Conservation (phyloP, 2,888 invertebrate genomes). For the Leptogaster cylindrica region DNA sequence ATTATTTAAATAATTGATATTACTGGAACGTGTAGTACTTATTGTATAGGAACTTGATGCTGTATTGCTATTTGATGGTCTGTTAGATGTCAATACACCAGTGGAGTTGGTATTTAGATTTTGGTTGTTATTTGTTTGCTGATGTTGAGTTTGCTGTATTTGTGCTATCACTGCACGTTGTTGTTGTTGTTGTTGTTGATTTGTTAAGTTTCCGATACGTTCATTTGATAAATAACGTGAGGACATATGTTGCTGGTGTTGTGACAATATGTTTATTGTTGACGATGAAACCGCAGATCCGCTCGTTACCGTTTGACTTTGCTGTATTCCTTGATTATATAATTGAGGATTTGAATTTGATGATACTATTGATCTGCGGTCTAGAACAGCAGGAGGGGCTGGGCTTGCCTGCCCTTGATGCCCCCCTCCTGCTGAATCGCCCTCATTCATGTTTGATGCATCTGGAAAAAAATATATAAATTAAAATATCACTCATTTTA, state of each 20-base stretch:
- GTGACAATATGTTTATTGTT: slow-evolving; percentile 50
- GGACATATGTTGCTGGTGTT: slow-evolving; percentile 51
- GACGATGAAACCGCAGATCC: slow-evolving; percentile 52
- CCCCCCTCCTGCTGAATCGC: slow-evolving; percentile 64
- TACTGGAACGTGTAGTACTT: slow-evolving; percentile 43
- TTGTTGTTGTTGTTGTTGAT: slow-evolving; percentile 47
- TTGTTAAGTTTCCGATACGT: slow-evolving; percentile 13
- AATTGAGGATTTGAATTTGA: slow-evolving; percentile 45
- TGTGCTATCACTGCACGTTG: slow-evolving; percentile 44
- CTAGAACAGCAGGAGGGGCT: slow-evolving; percentile 64
- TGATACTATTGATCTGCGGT: slow-evolving; percentile 60
- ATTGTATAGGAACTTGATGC: slow-evolving; percentile 48
- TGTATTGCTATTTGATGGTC: slow-evolving; percentile 41
- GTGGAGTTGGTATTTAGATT: slow-evolving; percentile 26
- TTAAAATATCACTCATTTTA: neutral
- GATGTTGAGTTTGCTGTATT: slow-evolving; percentile 50
- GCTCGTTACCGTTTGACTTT: slow-evolving; percentile 25
- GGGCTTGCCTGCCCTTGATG: slow-evolving; percentile 62
- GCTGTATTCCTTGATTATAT: slow-evolving; percentile 30
- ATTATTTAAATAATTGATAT: slow-evolving; percentile 3
- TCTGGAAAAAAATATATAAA: slow-evolving; percentile 52
- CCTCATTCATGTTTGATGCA: slow-evolving; percentile 64
- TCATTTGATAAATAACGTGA: slow-evolving; percentile 32
- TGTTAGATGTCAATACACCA: neutral
- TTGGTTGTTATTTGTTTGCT: slow-evolving; percentile 48